Evolutionary conservation across 2,113 vertebrate species (phyloP), one percentile per base, ranked within the genome.

Genomic region (Melanerpes aurifrons): DNA sequence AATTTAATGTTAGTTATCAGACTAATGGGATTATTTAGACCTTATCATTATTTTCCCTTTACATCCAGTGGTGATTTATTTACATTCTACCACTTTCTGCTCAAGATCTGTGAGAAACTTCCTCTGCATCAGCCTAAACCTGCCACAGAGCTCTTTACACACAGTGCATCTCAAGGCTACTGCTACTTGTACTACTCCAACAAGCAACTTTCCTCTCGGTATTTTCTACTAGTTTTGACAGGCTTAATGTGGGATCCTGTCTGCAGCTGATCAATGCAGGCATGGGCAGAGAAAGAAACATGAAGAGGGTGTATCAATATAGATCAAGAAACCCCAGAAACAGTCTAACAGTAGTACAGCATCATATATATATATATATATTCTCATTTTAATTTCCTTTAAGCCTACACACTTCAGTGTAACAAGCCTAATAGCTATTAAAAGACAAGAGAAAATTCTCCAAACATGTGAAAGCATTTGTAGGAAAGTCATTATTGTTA

Each of bases 391-490:
- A 84, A 96, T 96, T 96, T 94, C 87, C 69, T 92, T 91, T 69
- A 89, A 97, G 82, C 71, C 89, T 89, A 93, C 91, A 94, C 82
- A 82, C 45, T 87, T 94, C 45, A 45, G 82, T 1, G 0, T 92
- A 95, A 83, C 43, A 81, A 95, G 92, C 75, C 69, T 96, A 95
- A 93, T 53, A 96, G 94, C 90, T 79, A 97, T 95, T 96, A 96
- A 90, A 96, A 95, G 85, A 91, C 71, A 93, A 92, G 48, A 96
- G 93, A 96, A 96, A 95, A 96, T 87, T 86, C 94, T 83, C 82
- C 85, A 89, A 93, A 96, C 76, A 93, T 66, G 62, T 67, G 83
- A 93, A 85, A 74, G 93, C 64, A 62, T 89, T 96, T 90, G 85
- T 93, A 89, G 72, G 57, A 71, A 97, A 96, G 70, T 73, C 79